These are phyloP conservation scores for Octonoba sinensis DNA, from an alignment of 2,888 invertebrate species.

Conservation along the genomic window DNA sequence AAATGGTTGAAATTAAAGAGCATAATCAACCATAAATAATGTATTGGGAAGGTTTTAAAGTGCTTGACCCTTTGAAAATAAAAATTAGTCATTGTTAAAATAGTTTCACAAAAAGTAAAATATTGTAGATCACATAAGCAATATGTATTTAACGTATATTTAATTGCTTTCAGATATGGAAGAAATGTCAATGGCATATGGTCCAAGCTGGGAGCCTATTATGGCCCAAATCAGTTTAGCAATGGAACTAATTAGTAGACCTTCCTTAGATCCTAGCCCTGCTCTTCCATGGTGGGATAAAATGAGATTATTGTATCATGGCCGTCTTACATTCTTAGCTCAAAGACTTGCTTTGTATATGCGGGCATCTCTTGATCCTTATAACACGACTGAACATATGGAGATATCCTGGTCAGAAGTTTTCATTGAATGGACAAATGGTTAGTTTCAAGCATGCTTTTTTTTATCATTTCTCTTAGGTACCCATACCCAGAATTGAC, in stretches of 20 bases:
- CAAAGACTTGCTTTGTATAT: conserved; percentile 89
- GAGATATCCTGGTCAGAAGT: conserved; percentile 95
- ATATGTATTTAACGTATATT: not conserved
- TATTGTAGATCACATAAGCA: not conserved
- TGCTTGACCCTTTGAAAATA: too few species aligned
- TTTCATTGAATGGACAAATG: conserved; percentile 90
- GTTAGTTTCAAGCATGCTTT: conserved; percentile 18
- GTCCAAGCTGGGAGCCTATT: conserved; percentile 99
- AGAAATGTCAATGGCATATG: conserved; percentile 78
- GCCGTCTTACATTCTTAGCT: conserved; percentile 88
- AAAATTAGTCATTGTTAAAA: too few species aligned
- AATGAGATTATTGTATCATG: conserved; percentile 90
- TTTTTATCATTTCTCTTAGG: not conserved
- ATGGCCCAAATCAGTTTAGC: conserved; percentile 81
- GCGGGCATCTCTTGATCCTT: conserved; percentile 96
- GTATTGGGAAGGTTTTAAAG: too few species aligned
- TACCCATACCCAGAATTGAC: too few species aligned
- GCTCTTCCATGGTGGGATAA: conserved; percentile 98
- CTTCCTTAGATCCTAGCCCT: conserved; percentile 91
- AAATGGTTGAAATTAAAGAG: too few species aligned
- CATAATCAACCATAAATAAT: too few species aligned
- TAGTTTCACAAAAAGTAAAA: not conserved
- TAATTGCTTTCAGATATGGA: conserved; percentile 78
- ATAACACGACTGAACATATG: conserved; percentile 99
- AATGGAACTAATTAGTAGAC: conserved; percentile 78